These are phyloP conservation scores for Archocentrus centrarchus DNA, from an alignment of 2,113 vertebrate species.

Conservation along the genomic window DNA sequence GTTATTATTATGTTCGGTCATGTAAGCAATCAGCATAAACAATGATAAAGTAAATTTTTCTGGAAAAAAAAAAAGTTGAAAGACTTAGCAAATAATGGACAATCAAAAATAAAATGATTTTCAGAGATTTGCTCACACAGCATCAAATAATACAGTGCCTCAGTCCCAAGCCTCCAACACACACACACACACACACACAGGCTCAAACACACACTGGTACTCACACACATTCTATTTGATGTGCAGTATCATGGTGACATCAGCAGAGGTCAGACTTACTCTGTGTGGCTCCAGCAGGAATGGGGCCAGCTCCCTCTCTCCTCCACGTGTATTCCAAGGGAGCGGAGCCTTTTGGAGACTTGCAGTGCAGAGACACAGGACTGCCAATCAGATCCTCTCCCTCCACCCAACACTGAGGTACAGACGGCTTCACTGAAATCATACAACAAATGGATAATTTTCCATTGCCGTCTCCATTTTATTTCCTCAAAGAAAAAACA, in stretches of 20 bases:
- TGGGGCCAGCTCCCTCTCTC: conserved; percentile 68
- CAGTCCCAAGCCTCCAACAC: neutral
- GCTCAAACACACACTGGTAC: neutral
- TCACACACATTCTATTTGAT: conserved; percentile 16
- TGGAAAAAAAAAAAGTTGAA: neutral
- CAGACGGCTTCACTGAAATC: conserved; percentile 82
- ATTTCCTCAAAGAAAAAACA: neutral
- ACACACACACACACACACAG: neutral
- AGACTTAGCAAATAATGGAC: neutral
- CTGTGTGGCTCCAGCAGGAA: conserved; percentile 66
- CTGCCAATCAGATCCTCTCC: conserved; percentile 77
- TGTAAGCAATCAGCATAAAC: neutral
- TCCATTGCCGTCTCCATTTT: neutral
- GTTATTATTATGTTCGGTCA: neutral
- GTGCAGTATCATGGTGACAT: conserved; percentile 59
- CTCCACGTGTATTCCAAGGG: conserved; percentile 86
- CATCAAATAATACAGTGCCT: neutral
- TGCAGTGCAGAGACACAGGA: conserved; percentile 83
- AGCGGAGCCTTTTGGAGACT: conserved; percentile 78
- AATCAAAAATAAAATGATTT: neutral
- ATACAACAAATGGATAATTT: conserved; percentile 19
- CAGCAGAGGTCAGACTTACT: conserved; percentile 80
- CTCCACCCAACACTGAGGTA: conserved; percentile 85
- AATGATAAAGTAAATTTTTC: neutral
- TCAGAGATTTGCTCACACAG: neutral